Evolutionary conservation across 2,888 invertebrate genomes (phyloP), one percentile per base, ranked within the genome.

Genomic region (Amphipyra tragopoginis): DNA sequence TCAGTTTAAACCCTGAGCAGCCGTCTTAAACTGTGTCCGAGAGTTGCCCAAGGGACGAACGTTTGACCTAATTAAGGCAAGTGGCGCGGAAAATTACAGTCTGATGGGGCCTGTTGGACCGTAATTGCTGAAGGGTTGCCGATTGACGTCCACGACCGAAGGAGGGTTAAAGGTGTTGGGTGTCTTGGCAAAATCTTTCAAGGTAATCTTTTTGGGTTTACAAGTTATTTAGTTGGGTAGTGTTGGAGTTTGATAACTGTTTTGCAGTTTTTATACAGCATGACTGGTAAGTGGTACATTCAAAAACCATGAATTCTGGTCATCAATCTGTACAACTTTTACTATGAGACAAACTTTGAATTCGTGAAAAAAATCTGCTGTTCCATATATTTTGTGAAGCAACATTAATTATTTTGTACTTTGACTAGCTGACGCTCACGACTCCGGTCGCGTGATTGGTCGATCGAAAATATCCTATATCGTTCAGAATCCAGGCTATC

Each of bases 51-150:
- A 57, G 81, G 87, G 89, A 82, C 78, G 83, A 75, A 71, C 86
- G 82, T 84, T 88, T 88, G 89, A 88, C 89, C 91, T 91, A 91
- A 92, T 92, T 91, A 92, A 86, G 85, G 76, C 88, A 88, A 92
- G 90, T 90, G 89, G 89, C 79, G 89, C 85, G 89, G 90, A 91
- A 92, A 92, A 92, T 91, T 88, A 89, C 92, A 85, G 80, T 80
- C 86, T 85, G 89, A 87, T 86, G 88, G 86, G 85, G 79, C 83
- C 79, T 72, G 75, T 73, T 81, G 82, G 81, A 79, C 82, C 86
- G 84, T 90, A 90, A 90, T 91, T 90, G 88, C 79, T 83, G 86
- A 87, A 87, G 86, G 87, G 87, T 84, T 81, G 69, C 62, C 73
- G 79, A 82, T 78, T 70, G 77, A 75, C 78, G 80, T 74, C 70